Percentiles rank a stretch among this genome's conserved stretches.
These are phyloP conservation scores for Melanaphis sacchari DNA, from an alignment of 1,140 invertebrate species.

Conservation along the genomic window DNA sequence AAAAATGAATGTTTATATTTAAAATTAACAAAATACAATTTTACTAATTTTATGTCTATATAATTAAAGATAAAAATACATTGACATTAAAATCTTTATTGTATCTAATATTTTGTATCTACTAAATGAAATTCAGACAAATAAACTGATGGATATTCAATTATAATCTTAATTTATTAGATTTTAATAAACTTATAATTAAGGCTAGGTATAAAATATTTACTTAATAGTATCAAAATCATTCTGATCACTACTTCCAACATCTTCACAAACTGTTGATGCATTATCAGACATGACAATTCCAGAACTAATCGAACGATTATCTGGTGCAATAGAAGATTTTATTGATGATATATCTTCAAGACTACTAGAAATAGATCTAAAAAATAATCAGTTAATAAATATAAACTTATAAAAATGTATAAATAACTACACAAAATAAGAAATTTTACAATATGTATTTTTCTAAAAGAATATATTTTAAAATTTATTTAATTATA, in stretches of 20 bases:
- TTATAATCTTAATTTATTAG: neutral
- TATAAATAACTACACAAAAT: neutral
- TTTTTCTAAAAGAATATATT: neutral
- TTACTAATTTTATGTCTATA: too few relatives aligned
- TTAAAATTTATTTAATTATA: neutral
- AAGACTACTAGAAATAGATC: constrained; percentile 59
- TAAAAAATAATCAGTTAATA: neutral
- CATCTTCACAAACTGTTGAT: constrained; percentile 26
- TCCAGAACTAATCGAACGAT: constrained; percentile 47
- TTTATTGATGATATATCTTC: constrained; percentile 61
- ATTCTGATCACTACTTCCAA: constrained; percentile 25
- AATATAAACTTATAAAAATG: neutral
- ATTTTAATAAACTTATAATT: neutral
- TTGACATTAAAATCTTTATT: too few relatives aligned
- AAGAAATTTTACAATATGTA: neutral
- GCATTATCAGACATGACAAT: constrained; percentile 41
- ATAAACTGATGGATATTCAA: neutral
- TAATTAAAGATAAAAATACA: too few relatives aligned
- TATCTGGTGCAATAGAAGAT: constrained; percentile 53
- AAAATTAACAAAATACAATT: too few relatives aligned
- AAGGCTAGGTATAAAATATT: constrained; percentile 30
- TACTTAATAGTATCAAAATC: constrained; percentile 42
- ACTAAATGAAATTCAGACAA: neutral
- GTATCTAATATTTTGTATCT: neutral
- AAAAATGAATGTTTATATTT: too few relatives aligned